Percentiles rank a stretch among this genome's conserved stretches.
Conservation (phyloP, 1,140 invertebrate genomes). For the Drosophila rhopaloa region DNA sequence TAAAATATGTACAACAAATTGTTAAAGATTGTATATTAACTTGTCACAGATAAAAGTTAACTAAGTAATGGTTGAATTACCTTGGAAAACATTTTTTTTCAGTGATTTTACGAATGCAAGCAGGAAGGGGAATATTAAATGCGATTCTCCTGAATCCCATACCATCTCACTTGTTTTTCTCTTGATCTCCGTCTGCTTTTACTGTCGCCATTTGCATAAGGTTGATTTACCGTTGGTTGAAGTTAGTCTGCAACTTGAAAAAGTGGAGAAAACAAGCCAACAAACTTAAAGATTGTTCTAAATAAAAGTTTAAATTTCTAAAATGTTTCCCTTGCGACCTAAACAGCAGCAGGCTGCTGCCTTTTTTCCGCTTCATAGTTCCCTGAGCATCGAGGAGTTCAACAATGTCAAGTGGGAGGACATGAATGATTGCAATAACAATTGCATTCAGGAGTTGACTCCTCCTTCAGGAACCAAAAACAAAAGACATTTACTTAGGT, state of each 20-base stretch:
- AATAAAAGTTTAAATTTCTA: neutral
- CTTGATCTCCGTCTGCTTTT: neutral
- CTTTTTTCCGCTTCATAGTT: conserved; percentile 43
- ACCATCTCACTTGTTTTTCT: conserved; percentile 5
- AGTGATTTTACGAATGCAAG: conserved; percentile 18
- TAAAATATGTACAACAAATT: no score
- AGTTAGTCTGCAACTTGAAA: conserved; percentile 15
- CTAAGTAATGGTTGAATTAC: no score
- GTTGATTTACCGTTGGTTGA: conserved; percentile 17
- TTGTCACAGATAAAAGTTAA: no score
- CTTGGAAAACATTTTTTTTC: neutral
- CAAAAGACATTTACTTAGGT: conserved; percentile 15
- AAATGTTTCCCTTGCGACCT: conserved; percentile 49
- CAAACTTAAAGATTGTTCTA: neutral
- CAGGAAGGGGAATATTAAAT: conserved; percentile 12
- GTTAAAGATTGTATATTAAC: no score
- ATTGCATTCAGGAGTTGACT: conserved; percentile 3
- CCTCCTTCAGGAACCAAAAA: neutral
- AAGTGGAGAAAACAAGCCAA: neutral
- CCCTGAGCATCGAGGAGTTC: conserved; percentile 60
- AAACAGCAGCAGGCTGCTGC: conserved; percentile 17
- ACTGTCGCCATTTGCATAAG: conserved; percentile 34
- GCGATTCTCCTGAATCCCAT: conserved; percentile 13
- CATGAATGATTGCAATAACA: conserved; percentile 27
- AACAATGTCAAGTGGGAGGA: conserved; percentile 43